phyloP scores from a whole-genome alignment of 2,888 invertebrate genomes.

The Cyclophora albipunctata region DNA sequence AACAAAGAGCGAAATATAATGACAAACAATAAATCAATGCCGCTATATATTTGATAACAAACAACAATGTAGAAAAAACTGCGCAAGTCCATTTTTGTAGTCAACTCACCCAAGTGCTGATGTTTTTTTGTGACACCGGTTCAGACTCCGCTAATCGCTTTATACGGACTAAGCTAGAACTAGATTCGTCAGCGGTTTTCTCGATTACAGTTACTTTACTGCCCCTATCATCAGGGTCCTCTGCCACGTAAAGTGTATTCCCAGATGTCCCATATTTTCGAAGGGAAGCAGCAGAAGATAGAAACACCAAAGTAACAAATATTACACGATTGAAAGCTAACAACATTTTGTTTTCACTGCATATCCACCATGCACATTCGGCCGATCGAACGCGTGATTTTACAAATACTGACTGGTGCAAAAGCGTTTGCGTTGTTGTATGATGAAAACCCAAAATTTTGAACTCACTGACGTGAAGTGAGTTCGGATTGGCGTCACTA shows the following conservation, averaged over 20 bases:
- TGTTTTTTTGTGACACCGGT: conserved; percentile 49
- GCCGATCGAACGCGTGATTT: conserved; percentile 37
- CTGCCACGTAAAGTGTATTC: conserved; percentile 54
- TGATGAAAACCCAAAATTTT: neutral
- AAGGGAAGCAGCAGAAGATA: conserved; percentile 40
- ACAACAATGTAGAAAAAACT: conserved; percentile 39
- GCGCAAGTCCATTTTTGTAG: conserved; percentile 17
- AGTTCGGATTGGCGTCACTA: no score
- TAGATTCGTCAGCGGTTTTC: conserved; percentile 32
- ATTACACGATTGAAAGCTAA: conserved; percentile 46
- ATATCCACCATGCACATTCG: conserved; percentile 39
- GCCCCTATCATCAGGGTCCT: conserved; percentile 27
- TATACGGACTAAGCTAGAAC: conserved; percentile 38
- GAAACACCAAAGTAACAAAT: conserved; percentile 43
- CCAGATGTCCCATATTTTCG: conserved; percentile 43
- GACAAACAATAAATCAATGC: conserved; percentile 27
- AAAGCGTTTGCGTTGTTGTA: neutral
- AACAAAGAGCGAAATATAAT: conserved; percentile 18
- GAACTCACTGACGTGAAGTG: conserved; percentile 1
- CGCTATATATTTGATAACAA: conserved; percentile 17
- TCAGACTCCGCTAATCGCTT: conserved; percentile 54
- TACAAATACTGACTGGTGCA: conserved; percentile 30
- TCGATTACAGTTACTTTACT: conserved; percentile 49
- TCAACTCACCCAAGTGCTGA: conserved; percentile 64
- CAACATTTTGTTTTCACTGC: conserved; percentile 70